Conservation (phyloP, 2,797 vertebrate species). For the Karalla daura region DNA sequence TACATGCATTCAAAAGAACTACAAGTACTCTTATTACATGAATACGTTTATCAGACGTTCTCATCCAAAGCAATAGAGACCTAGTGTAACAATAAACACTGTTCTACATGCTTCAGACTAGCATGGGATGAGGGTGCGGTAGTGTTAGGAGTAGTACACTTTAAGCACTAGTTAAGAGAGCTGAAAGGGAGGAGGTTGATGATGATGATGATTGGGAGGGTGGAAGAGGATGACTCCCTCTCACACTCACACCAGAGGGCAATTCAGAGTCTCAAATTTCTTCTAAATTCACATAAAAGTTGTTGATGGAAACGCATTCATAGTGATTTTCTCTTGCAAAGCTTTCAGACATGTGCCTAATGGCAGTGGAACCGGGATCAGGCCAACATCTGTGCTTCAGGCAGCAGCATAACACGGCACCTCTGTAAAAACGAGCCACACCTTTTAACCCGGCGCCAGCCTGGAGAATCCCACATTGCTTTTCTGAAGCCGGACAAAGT, state of each 20-base stretch:
- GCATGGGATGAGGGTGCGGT: too few relatives aligned
- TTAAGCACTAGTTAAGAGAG: too few relatives aligned
- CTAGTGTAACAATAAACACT: too few relatives aligned
- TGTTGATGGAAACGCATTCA: neutral
- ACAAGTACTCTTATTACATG: neutral
- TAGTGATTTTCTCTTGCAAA: neutral
- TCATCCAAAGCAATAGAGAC: too few relatives aligned
- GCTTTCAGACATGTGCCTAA: conserved; percentile 2
- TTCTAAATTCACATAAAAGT: neutral
- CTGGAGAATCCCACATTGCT: conserved; percentile 44
- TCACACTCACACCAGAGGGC: too few relatives aligned
- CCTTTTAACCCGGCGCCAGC: conserved; percentile 55
- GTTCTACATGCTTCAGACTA: too few relatives aligned
- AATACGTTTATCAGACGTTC: neutral
- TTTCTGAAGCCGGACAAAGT: conserved; percentile 53
- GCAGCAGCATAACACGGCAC: conserved; percentile 59
- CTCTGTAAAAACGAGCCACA: conserved; percentile 39
- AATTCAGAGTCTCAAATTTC: too few relatives aligned
- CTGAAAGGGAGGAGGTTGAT: too few relatives aligned
- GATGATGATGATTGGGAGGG: too few relatives aligned
- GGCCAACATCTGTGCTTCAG: conserved; percentile 55
- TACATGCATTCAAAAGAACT: neutral
- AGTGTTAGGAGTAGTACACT: too few relatives aligned
- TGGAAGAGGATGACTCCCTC: too few relatives aligned
- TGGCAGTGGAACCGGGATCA: conserved; percentile 24